Conservation (phyloP, 64 coral and sea anemone genomes). For the Actinia tenebrosa region DNA sequence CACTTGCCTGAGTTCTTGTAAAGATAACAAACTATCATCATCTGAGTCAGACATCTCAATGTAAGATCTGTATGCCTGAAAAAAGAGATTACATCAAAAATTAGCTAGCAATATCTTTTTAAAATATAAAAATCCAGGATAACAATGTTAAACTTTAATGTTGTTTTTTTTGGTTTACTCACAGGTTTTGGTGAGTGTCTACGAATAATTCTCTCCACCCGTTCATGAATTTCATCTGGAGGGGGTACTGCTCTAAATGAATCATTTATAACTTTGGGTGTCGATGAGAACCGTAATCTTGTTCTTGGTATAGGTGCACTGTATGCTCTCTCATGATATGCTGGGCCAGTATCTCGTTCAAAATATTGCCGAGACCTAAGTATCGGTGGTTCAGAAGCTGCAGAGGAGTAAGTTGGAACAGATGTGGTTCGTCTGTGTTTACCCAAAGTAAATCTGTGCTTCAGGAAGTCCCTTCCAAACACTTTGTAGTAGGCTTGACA, state of each 20-base stretch:
- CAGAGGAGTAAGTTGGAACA: constrained; percentile 48
- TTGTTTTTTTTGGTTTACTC: constrained; percentile 6
- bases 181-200: constrained; percentile 58
- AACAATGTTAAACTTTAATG: too few species aligned
- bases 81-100: too few species aligned
- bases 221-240: constrained; percentile 71
- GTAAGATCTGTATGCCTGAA: background rate
- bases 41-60: constrained; percentile 54
- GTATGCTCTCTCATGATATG: constrained; percentile 74
- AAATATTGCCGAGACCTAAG: constrained; percentile 41
- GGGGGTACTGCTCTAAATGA: constrained; percentile 45
- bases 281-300: constrained; percentile 51
- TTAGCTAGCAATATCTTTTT: too few species aligned
- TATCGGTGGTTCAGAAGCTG: constrained; percentile 52
- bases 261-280: constrained; percentile 25
- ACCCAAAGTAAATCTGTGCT: constrained; percentile 62
- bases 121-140: too few species aligned
- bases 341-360: constrained; percentile 30
- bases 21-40: constrained; percentile 86
- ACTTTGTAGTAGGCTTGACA: constrained; percentile 97
- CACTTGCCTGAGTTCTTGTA: constrained; percentile 81
- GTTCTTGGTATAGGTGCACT: constrained; percentile 77
- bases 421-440: constrained; percentile 60
- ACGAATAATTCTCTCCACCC: constrained; percentile 47
- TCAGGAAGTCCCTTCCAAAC: constrained; percentile 88